phyloP scores from a whole-genome alignment of 2,888 invertebrate species.

The Thalpophila matura region DNA sequence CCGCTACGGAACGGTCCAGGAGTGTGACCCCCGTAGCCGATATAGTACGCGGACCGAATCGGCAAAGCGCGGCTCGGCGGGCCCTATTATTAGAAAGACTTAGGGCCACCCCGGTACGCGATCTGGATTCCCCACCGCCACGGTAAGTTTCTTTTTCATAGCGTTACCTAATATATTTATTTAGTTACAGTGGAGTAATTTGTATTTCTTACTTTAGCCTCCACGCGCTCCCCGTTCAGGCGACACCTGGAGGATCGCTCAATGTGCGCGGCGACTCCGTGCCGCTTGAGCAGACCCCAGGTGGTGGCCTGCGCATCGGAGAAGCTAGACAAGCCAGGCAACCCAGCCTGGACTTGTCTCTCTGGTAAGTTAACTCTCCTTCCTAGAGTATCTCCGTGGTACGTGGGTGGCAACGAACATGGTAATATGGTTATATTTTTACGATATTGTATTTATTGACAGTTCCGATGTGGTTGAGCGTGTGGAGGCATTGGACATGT shows the following conservation, averaged over 20 bases:
- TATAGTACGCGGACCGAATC: background rate
- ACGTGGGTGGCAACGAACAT: background rate
- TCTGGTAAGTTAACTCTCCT: background rate
- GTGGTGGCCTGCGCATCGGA: background rate
- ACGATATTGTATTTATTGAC: conserved; percentile 3
- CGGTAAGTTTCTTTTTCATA: background rate
- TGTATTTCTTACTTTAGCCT: background rate
- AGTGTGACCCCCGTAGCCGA: background rate
- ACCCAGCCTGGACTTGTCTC: background rate
- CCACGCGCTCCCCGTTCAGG: background rate
- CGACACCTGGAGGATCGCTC: background rate
- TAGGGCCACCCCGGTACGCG: background rate
- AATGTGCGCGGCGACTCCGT: too few species aligned
- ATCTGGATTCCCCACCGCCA: background rate
- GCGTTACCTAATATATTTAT: background rate
- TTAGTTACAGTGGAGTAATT: background rate
- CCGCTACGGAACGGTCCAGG: background rate
- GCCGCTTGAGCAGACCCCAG: background rate
- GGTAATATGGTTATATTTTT: conserved; percentile 1
- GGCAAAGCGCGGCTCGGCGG: background rate
- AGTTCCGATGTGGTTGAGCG: conserved; percentile 10
- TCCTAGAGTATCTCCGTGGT: too few species aligned
- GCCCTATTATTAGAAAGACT: background rate
- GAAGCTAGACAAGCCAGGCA: background rate
- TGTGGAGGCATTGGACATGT: conserved; percentile 9